These are phyloP conservation scores for Bradypus variegatus DNA, from an alignment of 2,797 vertebrate genomes.

Conservation along the genomic window DNA sequence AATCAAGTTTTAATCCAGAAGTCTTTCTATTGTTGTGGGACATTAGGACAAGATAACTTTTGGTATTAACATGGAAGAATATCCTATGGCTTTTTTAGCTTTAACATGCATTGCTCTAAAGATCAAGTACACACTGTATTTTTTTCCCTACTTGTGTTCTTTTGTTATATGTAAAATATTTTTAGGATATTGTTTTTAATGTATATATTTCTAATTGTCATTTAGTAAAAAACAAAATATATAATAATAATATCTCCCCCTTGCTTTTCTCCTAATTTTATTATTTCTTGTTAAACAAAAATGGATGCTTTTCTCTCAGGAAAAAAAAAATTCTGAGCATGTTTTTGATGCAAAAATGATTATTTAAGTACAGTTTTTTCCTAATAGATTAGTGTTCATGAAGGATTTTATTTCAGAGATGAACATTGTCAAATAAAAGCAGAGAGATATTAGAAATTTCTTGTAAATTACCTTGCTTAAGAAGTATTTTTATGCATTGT, in stretches of 20 bases:
- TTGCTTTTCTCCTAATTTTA: conserved; percentile 30
- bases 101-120: conserved; percentile 36
- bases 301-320: not conserved
- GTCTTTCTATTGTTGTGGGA: conserved; percentile 44
- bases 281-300: conserved; percentile 35
- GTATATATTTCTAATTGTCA: conserved; percentile 6
- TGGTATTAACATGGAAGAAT: conserved; percentile 44
- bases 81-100: conserved; percentile 34
- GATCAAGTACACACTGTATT: conserved; percentile 48
- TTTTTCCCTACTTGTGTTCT: conserved; percentile 1
- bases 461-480: conserved; percentile 38
- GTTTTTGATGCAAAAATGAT: conserved; percentile 42
- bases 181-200: conserved; percentile 22
- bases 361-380: conserved; percentile 12
- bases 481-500: conserved; percentile 15
- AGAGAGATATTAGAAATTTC: conserved; percentile 37
- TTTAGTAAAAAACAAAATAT: conserved; percentile 23
- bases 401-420: conserved; percentile 38
- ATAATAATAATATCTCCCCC: not conserved
- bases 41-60: conserved; percentile 28
- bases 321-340: not conserved
- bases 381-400: conserved; percentile 18
- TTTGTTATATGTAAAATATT: not conserved
- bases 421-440: conserved; percentile 45
- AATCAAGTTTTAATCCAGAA: conserved; percentile 33